phyloP scores from a whole-genome alignment of 2,888 invertebrate species.

The Abrostola triplasia region DNA sequence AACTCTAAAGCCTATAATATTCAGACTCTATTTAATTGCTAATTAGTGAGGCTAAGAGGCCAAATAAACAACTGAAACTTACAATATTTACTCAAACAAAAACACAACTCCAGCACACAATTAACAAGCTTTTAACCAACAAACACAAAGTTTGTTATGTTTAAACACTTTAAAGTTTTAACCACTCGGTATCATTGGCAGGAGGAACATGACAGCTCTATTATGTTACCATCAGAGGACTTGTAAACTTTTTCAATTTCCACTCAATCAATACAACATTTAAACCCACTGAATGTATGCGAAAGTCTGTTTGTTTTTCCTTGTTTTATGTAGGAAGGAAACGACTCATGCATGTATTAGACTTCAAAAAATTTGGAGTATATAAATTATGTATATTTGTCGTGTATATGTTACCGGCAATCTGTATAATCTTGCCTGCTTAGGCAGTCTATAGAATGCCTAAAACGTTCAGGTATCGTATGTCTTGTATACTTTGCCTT shows the following conservation, averaged over 20 bases:
- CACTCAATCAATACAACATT: constrained; percentile 40
- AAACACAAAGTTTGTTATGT: neutral
- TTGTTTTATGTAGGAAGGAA: too few species aligned
- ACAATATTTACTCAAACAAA: neutral
- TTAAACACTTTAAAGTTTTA: constrained; percentile 6
- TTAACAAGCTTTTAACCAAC: neutral
- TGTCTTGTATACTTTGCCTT: too few species aligned
- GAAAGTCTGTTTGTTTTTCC: too few species aligned
- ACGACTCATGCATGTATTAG: too few species aligned
- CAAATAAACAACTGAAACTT: neutral
- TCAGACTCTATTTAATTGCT: too few species aligned
- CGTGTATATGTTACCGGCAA: too few species aligned
- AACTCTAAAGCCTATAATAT: too few species aligned
- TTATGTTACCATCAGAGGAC: neutral
- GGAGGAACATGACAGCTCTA: constrained; percentile 9
- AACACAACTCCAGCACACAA: neutral
- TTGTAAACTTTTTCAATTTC: constrained; percentile 57
- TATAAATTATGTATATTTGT: too few species aligned
- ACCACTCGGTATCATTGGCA: constrained; percentile 3
- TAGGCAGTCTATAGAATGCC: too few species aligned
- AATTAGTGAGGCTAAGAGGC: neutral
- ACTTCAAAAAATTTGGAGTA: too few species aligned
- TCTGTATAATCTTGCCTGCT: too few species aligned
- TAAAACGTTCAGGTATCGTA: too few species aligned
- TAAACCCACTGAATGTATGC: neutral